Base-by-base conservation (phyloP, 2,888 invertebrate genomes). In the Brenthis ino region DNA sequence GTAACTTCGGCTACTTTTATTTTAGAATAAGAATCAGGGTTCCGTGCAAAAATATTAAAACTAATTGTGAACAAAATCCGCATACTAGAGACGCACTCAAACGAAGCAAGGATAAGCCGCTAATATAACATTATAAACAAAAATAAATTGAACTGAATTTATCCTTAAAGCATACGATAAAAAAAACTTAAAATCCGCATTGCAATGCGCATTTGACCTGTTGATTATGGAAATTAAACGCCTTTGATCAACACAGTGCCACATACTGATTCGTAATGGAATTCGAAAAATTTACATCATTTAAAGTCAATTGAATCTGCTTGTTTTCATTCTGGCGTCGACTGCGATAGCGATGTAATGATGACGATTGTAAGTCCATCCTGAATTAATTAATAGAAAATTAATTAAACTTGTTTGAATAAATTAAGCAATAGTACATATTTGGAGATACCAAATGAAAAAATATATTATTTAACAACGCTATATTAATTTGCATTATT, bases 221-320 rank as follows among this genome's bases (percentile, higher is more conserved):
- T 83, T 85, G 82, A 85, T 85, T 81, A 78, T 77, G 78, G 72
- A 78, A 85, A 86, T 85, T 83, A 70, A 80, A 83, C 80, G 79
- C 82, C 82, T 82, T 85, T 87, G 84, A 86, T 85, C 82, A 84
- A 80, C 81, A 74, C 76, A 77, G 73, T 79, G 79, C 80, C 78
- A 76, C 73, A 77, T 76, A 77, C 80, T 75, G 79, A 77, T 78
- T 77, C 77, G 81, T 80, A 84, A 85, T 84, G 82, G 78, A 76
- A 84, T 85, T 83, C 80, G 81, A 84, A 86, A 87, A 88, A 86
- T 83, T 82, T 82, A 76, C 84, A 82, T 85, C 84, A 85, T 87
- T 85, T 87, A 84, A 84, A 83, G 84, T 84, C 84, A 85, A 87
- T 87, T 85, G 81, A 82, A 85, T 89, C 87, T 81, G 79, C 82